Conservation (phyloP, 2,888 invertebrate genomes). For the Cataglyphis cursor region DNA sequence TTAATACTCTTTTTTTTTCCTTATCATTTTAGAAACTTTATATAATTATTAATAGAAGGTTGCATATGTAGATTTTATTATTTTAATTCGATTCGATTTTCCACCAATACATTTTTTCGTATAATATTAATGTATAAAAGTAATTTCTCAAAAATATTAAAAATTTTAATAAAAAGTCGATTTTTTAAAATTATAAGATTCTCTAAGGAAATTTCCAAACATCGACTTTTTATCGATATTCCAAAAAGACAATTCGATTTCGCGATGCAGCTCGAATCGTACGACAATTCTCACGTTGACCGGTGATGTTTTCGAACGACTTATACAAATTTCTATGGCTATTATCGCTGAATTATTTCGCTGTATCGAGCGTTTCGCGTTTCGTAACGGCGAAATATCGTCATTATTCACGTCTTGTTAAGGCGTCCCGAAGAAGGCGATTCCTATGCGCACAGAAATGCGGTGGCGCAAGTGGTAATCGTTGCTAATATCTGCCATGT, state of each 20-base stretch:
- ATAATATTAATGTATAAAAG: background rate
- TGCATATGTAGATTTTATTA: background rate
- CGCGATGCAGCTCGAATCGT: slow-evolving; percentile 15
- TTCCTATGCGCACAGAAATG: slow-evolving; percentile 50
- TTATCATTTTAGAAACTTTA: background rate
- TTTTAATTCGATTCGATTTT: background rate
- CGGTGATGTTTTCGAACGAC: slow-evolving; percentile 37
- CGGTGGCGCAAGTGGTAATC: slow-evolving; percentile 76
- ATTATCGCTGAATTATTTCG: slow-evolving; percentile 71
- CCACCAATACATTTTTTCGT: background rate
- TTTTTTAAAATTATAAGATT: background rate
- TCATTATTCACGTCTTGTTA: slow-evolving; percentile 72
- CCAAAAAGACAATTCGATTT: slow-evolving; percentile 11
- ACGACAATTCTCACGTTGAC: slow-evolving; percentile 47
- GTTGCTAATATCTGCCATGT: slow-evolving; percentile 78
- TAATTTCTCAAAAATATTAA: background rate
- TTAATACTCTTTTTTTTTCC: background rate
- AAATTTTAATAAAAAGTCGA: too few relatives aligned
- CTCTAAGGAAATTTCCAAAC: background rate
- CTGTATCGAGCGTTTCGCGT: slow-evolving; percentile 59
- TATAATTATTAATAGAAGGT: background rate
- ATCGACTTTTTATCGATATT: background rate
- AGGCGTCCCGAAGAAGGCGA: slow-evolving; percentile 63
- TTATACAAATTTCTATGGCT: slow-evolving; percentile 63
- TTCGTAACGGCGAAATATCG: slow-evolving; percentile 71